Percentiles rank a stretch among this genome's conserved stretches.
Conservation (phyloP, 2,797 vertebrate species). For the Falco berigora region DNA sequence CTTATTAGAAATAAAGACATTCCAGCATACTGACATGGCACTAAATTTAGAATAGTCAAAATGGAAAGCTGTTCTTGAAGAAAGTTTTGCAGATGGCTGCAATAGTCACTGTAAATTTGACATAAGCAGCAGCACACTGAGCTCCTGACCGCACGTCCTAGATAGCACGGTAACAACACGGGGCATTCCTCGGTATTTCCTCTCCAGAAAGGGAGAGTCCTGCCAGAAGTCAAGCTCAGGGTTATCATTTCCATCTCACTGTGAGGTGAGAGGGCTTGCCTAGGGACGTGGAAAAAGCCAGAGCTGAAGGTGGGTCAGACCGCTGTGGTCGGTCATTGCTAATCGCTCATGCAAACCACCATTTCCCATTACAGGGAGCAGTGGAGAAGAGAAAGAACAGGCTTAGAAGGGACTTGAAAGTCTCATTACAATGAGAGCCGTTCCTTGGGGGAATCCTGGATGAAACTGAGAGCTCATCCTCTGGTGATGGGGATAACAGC, state of each 20-base stretch:
- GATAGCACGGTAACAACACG: fast-evolving
- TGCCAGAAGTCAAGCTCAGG: neutral
- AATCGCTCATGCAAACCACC: too few species aligned
- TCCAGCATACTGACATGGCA: neutral
- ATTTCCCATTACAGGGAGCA: neutral
- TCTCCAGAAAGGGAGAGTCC: neutral
- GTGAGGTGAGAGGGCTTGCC: neutral
- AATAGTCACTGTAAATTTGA: neutral
- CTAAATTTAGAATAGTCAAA: neutral
- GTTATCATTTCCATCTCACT: neutral
- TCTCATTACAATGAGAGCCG: neutral
- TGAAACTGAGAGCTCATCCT: neutral
- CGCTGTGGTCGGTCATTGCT: neutral
- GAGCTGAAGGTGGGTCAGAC: neutral
- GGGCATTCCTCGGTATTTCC: neutral
- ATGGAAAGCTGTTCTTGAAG: neutral
- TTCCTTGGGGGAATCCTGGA: neutral
- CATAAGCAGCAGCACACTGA: neutral
- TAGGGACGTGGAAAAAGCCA: neutral
- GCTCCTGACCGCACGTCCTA: neutral
- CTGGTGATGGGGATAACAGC: neutral
- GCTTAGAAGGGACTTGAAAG: neutral
- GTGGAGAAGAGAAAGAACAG: neutral
- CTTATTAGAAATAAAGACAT: neutral
- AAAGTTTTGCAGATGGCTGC: neutral